Evolutionary conservation across 2,888 invertebrate species (phyloP).

Genomic region (Oscheius sp.): DNA sequence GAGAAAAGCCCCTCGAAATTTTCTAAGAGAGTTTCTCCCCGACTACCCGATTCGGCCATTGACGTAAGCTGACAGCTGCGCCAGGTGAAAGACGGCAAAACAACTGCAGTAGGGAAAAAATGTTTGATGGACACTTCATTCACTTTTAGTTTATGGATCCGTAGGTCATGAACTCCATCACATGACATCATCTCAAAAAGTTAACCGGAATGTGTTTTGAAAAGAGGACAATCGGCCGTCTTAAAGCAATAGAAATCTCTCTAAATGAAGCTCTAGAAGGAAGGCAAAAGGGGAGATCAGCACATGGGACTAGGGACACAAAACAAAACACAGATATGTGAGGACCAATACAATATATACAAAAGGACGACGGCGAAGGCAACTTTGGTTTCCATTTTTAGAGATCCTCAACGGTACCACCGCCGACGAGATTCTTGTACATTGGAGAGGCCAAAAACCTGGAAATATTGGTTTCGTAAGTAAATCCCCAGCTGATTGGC

Average conservation of each 20-base stretch:
- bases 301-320: not conserved
- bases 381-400: not conserved
- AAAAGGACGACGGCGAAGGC: conserved; percentile 1
- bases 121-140: too few species aligned
- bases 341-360: conserved; percentile 8
- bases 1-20: too few species aligned
- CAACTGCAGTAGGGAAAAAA: too few species aligned
- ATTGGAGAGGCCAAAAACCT: conserved; percentile 85
- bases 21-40: too few species aligned
- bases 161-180: too few species aligned
- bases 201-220: not conserved
- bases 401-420: conserved; percentile 21
- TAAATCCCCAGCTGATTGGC: too few species aligned
- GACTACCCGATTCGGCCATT: too few species aligned
- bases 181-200: too few species aligned
- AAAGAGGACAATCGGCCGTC: not conserved
- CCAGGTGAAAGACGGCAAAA: too few species aligned
- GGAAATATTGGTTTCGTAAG: not conserved
- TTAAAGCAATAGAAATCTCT: not conserved
- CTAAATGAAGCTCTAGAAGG: not conserved
- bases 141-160: too few species aligned
- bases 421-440: conserved; percentile 81
- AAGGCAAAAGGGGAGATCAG: not conserved
- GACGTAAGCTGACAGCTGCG: too few species aligned
- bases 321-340: not conserved